phyloP scores from a whole-genome alignment of 2,113 vertebrate genomes.

The Pseudopipra pipra region DNA sequence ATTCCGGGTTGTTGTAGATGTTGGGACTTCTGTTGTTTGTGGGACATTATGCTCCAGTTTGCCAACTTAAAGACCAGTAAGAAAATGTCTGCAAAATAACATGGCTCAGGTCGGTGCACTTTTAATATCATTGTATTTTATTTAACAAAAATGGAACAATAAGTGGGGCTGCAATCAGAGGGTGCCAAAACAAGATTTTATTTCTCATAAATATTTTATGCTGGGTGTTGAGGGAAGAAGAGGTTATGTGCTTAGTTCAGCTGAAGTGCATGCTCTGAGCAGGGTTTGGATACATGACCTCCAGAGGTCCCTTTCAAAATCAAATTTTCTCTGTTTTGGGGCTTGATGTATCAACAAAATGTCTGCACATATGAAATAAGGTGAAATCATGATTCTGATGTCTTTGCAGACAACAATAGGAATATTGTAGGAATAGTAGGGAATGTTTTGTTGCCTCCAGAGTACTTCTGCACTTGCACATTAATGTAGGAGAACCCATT shows the following conservation, averaged over 20 bases:
- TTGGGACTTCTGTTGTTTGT: background rate
- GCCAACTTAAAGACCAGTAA: background rate
- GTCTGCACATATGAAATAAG: background rate
- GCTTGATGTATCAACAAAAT: background rate
- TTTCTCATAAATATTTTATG: constrained; percentile 15
- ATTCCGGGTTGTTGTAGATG: background rate
- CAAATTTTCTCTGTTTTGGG: background rate
- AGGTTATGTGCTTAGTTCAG: background rate
- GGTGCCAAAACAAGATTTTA: background rate
- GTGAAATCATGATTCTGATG: background rate
- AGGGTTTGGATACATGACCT: background rate
- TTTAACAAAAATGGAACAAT: background rate
- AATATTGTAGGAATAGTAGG: background rate
- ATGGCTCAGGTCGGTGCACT: background rate
- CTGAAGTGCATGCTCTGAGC: background rate
- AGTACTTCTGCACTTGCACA: background rate
- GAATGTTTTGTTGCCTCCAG: background rate
- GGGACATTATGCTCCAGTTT: background rate
- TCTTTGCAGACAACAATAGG: background rate
- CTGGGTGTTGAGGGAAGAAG: background rate
- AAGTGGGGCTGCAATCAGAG: background rate
- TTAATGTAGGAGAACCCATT: too few species aligned
- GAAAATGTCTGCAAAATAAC: background rate
- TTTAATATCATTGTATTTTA: background rate
- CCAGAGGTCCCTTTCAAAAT: background rate